These are phyloP conservation scores for Latheticus oryzae DNA, from an alignment of 2,888 invertebrate species.

Conservation along the genomic window DNA sequence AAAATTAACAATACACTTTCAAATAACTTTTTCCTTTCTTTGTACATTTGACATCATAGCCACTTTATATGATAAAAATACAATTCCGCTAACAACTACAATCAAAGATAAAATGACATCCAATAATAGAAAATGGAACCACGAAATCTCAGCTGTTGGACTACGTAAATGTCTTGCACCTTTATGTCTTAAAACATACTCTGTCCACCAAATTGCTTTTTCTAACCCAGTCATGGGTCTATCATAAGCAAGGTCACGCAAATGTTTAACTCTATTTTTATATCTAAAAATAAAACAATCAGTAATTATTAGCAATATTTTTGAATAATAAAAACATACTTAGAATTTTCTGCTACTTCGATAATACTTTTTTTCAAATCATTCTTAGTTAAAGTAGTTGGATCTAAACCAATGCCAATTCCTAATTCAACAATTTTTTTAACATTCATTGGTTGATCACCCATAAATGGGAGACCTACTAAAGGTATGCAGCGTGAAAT, in stretches of 20 bases:
- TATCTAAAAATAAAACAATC: constrained; percentile 12
- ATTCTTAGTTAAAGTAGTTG: constrained; percentile 10
- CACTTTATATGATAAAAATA: background rate
- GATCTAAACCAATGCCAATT: constrained; percentile 3
- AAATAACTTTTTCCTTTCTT: no score
- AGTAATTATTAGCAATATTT: no score
- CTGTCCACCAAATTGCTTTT: constrained; percentile 69
- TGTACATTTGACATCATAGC: no score
- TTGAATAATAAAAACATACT: no score
- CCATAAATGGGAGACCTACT: constrained; percentile 39
- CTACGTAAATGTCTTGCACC: constrained; percentile 66
- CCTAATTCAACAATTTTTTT: constrained; percentile 25
- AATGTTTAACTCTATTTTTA: constrained; percentile 44
- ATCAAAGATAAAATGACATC: background rate
- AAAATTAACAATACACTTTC: no score
- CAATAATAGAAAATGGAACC: constrained; percentile 5
- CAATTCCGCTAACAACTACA: background rate
- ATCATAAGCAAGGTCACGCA: constrained; percentile 60
- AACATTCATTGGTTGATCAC: constrained; percentile 39
- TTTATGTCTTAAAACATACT: constrained; percentile 67
- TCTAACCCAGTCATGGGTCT: constrained; percentile 63
- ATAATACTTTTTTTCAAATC: constrained; percentile 20
- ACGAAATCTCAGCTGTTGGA: constrained; percentile 44
- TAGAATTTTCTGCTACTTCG: constrained; percentile 13
- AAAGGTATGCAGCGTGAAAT: constrained; percentile 29